Evolutionary conservation across 2,797 vertebrate genomes (phyloP), one percentile per base, ranked within the genome.

Genomic region (Ceryle rudis): DNA sequence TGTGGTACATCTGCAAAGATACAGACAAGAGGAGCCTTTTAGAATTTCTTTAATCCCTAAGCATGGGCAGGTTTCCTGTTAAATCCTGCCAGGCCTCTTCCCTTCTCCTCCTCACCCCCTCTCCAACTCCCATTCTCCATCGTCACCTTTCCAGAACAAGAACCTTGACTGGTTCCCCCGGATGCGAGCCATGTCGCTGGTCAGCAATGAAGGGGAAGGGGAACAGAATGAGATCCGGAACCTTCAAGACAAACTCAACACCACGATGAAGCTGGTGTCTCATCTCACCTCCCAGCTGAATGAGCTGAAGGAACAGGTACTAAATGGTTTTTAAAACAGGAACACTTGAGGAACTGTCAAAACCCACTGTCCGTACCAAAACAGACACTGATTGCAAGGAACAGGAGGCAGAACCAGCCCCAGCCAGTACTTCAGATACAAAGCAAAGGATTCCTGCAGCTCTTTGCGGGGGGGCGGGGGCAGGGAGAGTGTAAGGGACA

Each of bases 121-220:
- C 55, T 58, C 73, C 60, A 77, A 37, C 18, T 44, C 6, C 71
- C 8, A 1, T 20, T 91, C 28, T 39, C 42, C 2, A 1, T 26
- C 42, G 26, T 92, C 9, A 10, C 26, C 25, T 72, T 93, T 95
- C 52, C 97, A 99, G 99, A 99, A 98, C 96, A 99, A 99, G 97
- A 99, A 99, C 97, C 97, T 99, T 92, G 99, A 99, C 98, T 99
- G 99, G 99, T 99, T 99, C 89, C 99, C 99, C 14, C 98, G 99
- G 93, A 99, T 99, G 99, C 98, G 99, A 97, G 99, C 99, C 74
- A 99, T 99, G 99, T 99, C 99, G 1, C 98, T 99, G 93, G 99
- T 99, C 97, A 99, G 99, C 84, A 99, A 98, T 1, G 99, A 99
- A 18, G 98, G 98, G 4, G 99, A 99, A 57, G 99, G 99, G 3